These are phyloP conservation scores for Carettochelys insculpta DNA, from an alignment of 2,113 vertebrate species.

Conservation along the genomic window DNA sequence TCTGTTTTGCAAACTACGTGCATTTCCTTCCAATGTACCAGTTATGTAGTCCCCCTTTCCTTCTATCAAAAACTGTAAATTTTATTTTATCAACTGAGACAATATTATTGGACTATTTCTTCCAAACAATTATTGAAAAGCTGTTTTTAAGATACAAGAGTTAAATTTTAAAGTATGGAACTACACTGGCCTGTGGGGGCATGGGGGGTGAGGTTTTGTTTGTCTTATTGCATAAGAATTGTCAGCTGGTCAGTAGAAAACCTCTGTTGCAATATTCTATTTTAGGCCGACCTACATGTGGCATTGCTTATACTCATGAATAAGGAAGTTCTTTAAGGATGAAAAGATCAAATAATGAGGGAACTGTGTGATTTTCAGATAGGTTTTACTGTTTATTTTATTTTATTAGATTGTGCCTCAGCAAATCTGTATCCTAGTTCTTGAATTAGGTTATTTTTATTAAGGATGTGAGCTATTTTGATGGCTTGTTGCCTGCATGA, in stretches of 20 bases:
- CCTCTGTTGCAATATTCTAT: conserved; percentile 46
- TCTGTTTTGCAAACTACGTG: conserved; percentile 12
- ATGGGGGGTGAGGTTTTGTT: neutral
- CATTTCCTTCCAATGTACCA: conserved; percentile 31
- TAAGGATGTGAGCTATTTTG: neutral
- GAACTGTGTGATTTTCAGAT: neutral
- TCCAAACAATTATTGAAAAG: conserved; percentile 52
- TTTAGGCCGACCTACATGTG: conserved; percentile 46
- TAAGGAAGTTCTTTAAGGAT: conserved; percentile 6
- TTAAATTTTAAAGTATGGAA: conserved; percentile 28
- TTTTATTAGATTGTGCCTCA: neutral
- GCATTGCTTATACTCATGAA: conserved; percentile 33
- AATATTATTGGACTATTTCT: conserved; percentile 5
- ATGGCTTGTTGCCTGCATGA: neutral
- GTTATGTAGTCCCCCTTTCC: conserved; percentile 40
- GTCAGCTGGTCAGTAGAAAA: conserved; percentile 52
- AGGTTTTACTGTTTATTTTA: neutral
- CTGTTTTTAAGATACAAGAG: conserved; percentile 32
- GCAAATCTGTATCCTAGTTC: neutral
- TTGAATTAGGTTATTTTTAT: neutral
- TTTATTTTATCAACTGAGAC: neutral
- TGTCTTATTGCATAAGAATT: conserved; percentile 61
- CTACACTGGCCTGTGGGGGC: neutral
- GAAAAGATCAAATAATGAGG: neutral
- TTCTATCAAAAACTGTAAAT: conserved; percentile 29